A percentile compares a stretch with the other conserved stretches of the same genome.
Evolutionary conservation across 1,140 invertebrate species (phyloP).

Genomic region (Trichonephila inaurata): DNA sequence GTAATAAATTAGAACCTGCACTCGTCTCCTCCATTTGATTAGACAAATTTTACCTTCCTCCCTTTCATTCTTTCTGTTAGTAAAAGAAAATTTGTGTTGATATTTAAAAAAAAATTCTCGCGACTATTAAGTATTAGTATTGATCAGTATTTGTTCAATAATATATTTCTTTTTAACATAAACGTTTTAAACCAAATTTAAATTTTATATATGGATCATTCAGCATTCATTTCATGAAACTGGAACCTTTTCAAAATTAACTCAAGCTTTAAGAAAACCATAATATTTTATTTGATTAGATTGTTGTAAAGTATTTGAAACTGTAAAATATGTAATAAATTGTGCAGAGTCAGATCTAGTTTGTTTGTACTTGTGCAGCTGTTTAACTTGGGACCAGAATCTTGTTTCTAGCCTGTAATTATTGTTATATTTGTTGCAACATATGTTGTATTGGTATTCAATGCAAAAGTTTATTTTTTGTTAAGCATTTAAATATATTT

Average conservation of each 20-base stretch:
- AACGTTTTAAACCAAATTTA: neutral
- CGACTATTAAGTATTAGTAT: neutral
- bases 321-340: neutral
- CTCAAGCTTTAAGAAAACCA: neutral
- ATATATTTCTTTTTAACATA: neutral
- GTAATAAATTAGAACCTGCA: slow-evolving; percentile 61
- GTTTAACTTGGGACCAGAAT: slow-evolving; percentile 40
- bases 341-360: slow-evolving; percentile 47
- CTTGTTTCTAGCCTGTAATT: neutral
- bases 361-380: slow-evolving; percentile 5
- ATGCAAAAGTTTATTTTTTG: slow-evolving; percentile 11
- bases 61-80: slow-evolving; percentile 6
- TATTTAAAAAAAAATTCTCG: neutral
- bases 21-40: slow-evolving; percentile 13
- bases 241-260: neutral
- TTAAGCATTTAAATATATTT: neutral
- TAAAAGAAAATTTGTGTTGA: neutral
- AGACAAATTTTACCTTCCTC: neutral
- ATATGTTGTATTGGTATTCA: neutral
- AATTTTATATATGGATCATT: neutral
- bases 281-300: neutral
- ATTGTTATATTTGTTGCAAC: slow-evolving; percentile 18
- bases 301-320: neutral
- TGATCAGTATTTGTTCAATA: neutral
- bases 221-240: neutral